Percentiles rank a stretch among this genome's conserved stretches.
Conservation (phyloP, 2,797 vertebrate genomes). For the Sebastes kiyomatsui region DNA sequence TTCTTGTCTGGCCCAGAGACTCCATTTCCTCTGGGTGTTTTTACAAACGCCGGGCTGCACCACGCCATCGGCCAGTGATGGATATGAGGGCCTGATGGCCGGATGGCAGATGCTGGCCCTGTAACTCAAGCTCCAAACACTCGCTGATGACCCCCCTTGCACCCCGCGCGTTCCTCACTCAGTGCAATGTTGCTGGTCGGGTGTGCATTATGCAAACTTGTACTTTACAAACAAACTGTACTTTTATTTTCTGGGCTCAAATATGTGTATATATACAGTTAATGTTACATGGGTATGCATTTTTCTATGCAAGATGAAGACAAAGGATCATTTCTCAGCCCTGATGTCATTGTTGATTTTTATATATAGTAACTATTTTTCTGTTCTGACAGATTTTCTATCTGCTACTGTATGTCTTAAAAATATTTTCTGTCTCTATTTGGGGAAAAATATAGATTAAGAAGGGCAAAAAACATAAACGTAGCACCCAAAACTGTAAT, state of each 20-base stretch:
- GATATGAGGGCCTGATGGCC: constrained; percentile 83
- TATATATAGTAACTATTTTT: not conserved
- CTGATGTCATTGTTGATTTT: not conserved
- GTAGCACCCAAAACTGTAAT: not conserved
- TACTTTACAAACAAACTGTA: constrained; percentile 41
- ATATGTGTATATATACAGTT: not conserved
- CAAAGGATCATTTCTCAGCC: not conserved
- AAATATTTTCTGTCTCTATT: not conserved
- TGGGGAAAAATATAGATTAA: not conserved
- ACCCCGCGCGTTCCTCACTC: constrained; percentile 66
- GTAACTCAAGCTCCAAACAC: constrained; percentile 87
- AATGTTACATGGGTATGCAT: not conserved
- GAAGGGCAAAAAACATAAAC: not conserved
- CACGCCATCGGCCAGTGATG: constrained; percentile 79
- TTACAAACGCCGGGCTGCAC: constrained; percentile 82
- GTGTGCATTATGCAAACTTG: constrained; percentile 32
- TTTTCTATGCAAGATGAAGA: not conserved
- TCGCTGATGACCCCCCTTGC: constrained; percentile 69
- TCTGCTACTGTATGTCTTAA: not conserved
- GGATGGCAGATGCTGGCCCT: constrained; percentile 88
- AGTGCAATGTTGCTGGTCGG: constrained; percentile 44
- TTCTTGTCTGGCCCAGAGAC: constrained; percentile 87
- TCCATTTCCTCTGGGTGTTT: constrained; percentile 90
- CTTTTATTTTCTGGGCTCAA: constrained; percentile 3
- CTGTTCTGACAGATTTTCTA: not conserved